Evolutionary conservation across 2,113 vertebrate species (phyloP).

Genomic region (Colinus virginianus): DNA sequence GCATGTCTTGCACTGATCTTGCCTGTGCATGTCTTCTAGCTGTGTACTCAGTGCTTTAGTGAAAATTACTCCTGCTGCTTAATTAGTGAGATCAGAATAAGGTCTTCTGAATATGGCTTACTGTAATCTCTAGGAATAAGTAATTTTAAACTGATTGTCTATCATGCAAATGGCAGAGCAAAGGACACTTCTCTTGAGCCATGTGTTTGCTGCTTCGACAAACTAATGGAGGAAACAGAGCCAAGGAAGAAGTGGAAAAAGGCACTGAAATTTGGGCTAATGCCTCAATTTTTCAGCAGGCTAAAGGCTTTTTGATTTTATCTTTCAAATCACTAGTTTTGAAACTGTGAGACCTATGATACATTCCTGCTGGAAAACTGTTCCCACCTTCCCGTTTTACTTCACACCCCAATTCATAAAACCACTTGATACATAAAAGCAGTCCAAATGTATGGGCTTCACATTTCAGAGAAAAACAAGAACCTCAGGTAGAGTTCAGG

Average conservation of each 20-base stretch:
- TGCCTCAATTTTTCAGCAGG: rapidly evolving
- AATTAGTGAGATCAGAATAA: not conserved
- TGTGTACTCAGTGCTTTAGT: not conserved
- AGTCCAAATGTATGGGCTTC: not conserved
- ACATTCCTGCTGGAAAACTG: not conserved
- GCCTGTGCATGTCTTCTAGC: not conserved
- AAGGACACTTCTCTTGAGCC: not conserved
- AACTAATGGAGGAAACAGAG: not conserved
- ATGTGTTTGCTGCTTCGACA: not conserved
- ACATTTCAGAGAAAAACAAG: not conserved
- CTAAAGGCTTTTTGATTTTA: not conserved
- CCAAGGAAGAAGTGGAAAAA: not conserved
- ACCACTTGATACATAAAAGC: not conserved
- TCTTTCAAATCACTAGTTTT: not conserved
- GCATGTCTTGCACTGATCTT: not conserved
- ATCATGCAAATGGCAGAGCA: not conserved
- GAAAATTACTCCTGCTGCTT: not conserved
- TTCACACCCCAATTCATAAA: not conserved
- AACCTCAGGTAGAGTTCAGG: not conserved
- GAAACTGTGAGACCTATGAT: not conserved
- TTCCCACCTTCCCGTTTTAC: rapidly evolving
- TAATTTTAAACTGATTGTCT: not conserved
- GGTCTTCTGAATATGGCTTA: not conserved
- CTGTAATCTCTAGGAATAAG: not conserved
- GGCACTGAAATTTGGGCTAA: not conserved